These are phyloP conservation scores for Drosophila colorata DNA, from an alignment of 2,888 invertebrate species.

Conservation along the genomic window DNA sequence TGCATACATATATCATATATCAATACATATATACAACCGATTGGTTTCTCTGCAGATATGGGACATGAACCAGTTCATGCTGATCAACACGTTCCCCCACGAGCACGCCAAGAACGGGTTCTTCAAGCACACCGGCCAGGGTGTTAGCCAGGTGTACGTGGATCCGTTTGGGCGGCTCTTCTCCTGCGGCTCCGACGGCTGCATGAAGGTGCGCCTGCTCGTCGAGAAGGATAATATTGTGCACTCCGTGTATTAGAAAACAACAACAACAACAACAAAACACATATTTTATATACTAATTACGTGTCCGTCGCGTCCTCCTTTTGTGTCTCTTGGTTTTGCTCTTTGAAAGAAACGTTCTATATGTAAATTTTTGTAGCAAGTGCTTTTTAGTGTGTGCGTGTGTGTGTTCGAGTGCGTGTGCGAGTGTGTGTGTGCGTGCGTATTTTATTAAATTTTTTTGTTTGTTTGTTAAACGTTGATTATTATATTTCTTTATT, in stretches of 20 bases:
- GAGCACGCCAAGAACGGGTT: constrained; percentile 98
- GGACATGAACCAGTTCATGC: constrained; percentile 94
- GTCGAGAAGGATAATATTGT: constrained; percentile 91
- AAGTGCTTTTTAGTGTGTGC: constrained; percentile 6
- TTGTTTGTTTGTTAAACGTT: constrained; percentile 72
- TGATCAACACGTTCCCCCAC: constrained; percentile 94
- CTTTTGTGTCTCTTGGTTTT: constrained; percentile 18
- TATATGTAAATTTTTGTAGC: constrained; percentile 42
- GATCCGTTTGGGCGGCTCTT: constrained; percentile 95
- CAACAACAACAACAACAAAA: constrained; percentile 16
- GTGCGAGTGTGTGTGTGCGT: constrained; percentile 18
- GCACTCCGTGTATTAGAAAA: constrained; percentile 86
- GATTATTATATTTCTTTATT: constrained; percentile 69
- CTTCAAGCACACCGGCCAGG: constrained; percentile 98
- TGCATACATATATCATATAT: background rate
- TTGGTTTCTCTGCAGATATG: constrained; percentile 90
- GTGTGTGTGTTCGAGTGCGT: constrained; percentile 7
- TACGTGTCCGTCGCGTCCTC: constrained; percentile 31
- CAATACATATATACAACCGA: background rate
- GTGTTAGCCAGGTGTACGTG: constrained; percentile 97
- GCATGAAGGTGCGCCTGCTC: constrained; percentile 97
- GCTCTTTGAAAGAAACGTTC: constrained; percentile 3
- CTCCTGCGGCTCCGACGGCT: constrained; percentile 99
- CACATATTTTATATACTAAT: constrained; percentile 18
- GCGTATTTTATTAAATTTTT: constrained; percentile 42